Base-by-base conservation (phyloP, 2,888 invertebrate species). In the Prosopocoilus inquinatus region DNA sequence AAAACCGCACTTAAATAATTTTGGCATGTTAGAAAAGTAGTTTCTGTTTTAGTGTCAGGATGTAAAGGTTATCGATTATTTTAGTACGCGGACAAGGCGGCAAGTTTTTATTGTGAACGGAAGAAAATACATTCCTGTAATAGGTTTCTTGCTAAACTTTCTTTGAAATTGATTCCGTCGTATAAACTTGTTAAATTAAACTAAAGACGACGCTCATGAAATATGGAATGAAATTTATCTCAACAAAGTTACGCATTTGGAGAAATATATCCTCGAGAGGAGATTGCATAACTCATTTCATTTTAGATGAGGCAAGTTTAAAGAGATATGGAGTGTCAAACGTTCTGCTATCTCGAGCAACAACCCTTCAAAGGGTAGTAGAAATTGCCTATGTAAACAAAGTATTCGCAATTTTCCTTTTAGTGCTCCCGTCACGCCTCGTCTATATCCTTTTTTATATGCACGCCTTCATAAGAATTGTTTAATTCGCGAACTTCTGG, bases 371-470 rank as follows among this genome's bases (percentile, higher is more conserved):
- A 41, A 41, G 12, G 41, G 12, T 41, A 41, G 41, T 13, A 41
- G 16, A 11, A 41, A 43, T 50, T 50, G 33, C 44, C 41, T 50
- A 50, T 50, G 50, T 50, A 41, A 50, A 50, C 50, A 43, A 41
- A 50, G 50, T 32, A 50, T 41, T 39, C 33, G 43, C 50, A 39
- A 41, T 41, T 50, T 50, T 43, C 41, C 33, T 41, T 50, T 50
- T 41, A 50, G 50, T 13, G 44, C 32, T 33, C 34, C 28, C 43
- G 41, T 20, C 41, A 43, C 41, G 50, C 32, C 34, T 32, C 9
- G 8, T 12, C 47, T 32, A 47, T 47, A 35, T 33, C 15, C 41
- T 41, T 50, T n/a, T 43, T 50, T 50, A 36, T 13, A 50, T 32
- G 39, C 28, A 38, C 33, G 41, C 39, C n/a, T 41, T 15, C 41